phyloP scores from a whole-genome alignment of 2,888 invertebrate genomes.

The Hemicrepidius hirtus region DNA sequence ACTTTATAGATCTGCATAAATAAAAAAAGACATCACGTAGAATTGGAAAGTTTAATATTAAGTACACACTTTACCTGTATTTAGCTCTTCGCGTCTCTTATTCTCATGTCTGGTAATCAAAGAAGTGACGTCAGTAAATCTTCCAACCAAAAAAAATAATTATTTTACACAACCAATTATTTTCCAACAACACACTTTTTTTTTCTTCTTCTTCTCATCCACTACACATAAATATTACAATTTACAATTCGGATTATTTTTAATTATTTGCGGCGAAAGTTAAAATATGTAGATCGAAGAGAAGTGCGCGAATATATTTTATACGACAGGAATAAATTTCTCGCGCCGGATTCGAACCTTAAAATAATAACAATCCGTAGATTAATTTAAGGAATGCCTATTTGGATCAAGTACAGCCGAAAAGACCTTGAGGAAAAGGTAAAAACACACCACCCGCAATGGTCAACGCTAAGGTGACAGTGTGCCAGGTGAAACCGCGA shows the following conservation, averaged over 20 bases:
- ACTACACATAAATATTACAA: neutral
- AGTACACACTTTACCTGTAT: conserved; percentile 32
- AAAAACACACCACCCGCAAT: conserved; percentile 40
- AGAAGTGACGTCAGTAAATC: conserved; percentile 27
- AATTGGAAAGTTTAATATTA: conserved; percentile 37
- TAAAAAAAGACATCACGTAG: conserved; percentile 1
- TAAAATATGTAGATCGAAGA: conserved; percentile 21
- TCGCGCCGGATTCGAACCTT: too few species aligned
- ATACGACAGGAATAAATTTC: neutral
- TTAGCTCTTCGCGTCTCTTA: conserved; percentile 30
- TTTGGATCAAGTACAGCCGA: conserved; percentile 59
- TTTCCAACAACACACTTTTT: neutral
- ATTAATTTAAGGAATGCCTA: conserved; percentile 35
- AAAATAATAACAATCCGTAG: conserved; percentile 9
- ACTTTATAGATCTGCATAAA: conserved; percentile 1
- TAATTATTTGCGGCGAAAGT: conserved; percentile 31
- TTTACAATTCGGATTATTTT: too few species aligned
- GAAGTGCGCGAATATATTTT: conserved; percentile 8
- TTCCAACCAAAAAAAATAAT: conserved; percentile 27
- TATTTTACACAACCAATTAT: neutral
- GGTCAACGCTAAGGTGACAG: conserved; percentile 40
- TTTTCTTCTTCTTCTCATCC: neutral
- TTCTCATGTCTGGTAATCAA: conserved; percentile 34
- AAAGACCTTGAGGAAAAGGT: conserved; percentile 56
- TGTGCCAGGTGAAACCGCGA: conserved; percentile 53